phyloP scores from a whole-genome alignment of 2,113 vertebrate genomes.

The Lasiurus cinereus region DNA sequence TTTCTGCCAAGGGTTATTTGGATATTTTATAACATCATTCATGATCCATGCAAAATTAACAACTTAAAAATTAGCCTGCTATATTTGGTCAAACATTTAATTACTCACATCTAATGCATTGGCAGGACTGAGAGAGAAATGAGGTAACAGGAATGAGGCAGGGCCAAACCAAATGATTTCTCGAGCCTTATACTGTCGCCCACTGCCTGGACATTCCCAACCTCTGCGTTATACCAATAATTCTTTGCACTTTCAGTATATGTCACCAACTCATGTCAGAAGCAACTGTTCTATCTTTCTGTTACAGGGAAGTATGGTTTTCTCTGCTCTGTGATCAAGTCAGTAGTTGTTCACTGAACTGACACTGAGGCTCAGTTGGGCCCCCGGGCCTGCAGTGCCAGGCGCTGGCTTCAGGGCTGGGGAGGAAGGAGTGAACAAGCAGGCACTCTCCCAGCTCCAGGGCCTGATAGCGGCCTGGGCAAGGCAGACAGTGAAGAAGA shows the following conservation, averaged over 20 bases:
- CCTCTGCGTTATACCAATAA: background rate
- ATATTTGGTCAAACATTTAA: too few relatives aligned
- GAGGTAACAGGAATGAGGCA: too few relatives aligned
- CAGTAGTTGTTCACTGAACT: background rate
- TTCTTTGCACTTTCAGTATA: background rate
- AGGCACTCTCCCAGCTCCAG: background rate
- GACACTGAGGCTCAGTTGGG: background rate
- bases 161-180: too few relatives aligned
- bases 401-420: background rate
- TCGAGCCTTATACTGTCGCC: too few relatives aligned
- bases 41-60: too few relatives aligned
- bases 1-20: too few relatives aligned
- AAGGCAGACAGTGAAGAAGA: background rate
- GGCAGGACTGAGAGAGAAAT: too few relatives aligned
- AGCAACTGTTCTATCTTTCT: background rate
- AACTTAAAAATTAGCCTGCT: too few relatives aligned
- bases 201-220: too few relatives aligned
- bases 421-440: background rate
- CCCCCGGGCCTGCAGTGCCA: background rate
- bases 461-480: background rate
- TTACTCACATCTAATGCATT: too few relatives aligned
- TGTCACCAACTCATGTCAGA: background rate
- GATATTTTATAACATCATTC: too few relatives aligned
- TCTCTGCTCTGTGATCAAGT: background rate
- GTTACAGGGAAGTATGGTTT: background rate